Evolutionary conservation across 2,888 invertebrate species (phyloP).

Genomic region (Stomorhina lunata): DNA sequence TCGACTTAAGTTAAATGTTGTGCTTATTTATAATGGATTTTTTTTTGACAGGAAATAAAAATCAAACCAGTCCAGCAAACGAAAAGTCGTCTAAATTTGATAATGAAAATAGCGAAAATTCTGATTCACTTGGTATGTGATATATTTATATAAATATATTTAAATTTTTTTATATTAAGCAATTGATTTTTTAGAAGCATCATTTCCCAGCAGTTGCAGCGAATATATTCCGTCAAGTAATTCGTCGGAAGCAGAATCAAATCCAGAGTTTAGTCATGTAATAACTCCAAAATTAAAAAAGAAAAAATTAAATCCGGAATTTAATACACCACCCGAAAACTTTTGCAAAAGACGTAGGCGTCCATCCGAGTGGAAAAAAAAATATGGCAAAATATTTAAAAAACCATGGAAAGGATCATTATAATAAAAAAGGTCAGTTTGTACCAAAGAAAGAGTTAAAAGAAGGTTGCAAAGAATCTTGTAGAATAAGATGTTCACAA

Average conservation of each 20-base stretch:
- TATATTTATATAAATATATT: too few relatives aligned
- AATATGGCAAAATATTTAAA: conserved; percentile 42
- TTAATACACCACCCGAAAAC: conserved; percentile 6
- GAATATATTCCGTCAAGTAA: not conserved
- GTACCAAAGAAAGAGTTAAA: conserved; percentile 37
- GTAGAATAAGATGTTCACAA: conserved; percentile 48
- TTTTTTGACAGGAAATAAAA: not conserved
- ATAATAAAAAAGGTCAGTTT: conserved; percentile 37
- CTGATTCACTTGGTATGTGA: not conserved
- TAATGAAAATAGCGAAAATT: conserved; percentile 17
- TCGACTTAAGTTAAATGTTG: not conserved
- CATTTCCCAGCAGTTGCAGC: not conserved
- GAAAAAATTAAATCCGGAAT: conserved; percentile 6
- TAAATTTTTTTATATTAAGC: too few relatives aligned
- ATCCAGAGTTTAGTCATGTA: not conserved
- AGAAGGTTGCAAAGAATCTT: conserved; percentile 35
- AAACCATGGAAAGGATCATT: conserved; percentile 41
- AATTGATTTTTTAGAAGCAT: too few relatives aligned
- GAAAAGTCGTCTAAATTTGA: conserved; percentile 30
- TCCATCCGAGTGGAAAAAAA: conserved; percentile 29
- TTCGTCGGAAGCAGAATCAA: too few relatives aligned
- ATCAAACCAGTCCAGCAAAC: conserved; percentile 21
- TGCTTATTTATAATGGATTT: not conserved
- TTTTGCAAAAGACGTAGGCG: conserved; percentile 11
- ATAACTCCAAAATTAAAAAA: conserved; percentile 7